phyloP scores from a whole-genome alignment of 1,140 invertebrate species.

The Centruroides sculpturatus region DNA sequence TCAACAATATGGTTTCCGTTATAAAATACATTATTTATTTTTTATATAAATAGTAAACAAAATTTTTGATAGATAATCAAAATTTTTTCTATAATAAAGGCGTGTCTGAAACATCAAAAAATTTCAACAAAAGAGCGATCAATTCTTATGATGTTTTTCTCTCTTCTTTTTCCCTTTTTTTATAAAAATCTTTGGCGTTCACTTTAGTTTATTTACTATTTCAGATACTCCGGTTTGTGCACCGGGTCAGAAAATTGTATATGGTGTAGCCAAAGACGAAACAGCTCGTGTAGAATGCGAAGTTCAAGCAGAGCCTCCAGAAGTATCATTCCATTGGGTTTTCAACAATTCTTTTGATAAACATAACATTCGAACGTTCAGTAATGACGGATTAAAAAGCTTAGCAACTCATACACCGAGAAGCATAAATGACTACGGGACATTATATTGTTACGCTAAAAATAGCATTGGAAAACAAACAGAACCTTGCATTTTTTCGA shows the following conservation, averaged over 20 bases:
- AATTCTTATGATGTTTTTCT: too few relatives aligned
- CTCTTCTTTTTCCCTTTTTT: too few relatives aligned
- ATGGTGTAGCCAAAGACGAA: constrained; percentile 66
- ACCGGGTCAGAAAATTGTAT: constrained; percentile 45
- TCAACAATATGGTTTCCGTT: too few relatives aligned
- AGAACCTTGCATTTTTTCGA: constrained; percentile 22
- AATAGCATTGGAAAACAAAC: constrained; percentile 21
- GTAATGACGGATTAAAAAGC: constrained; percentile 7
- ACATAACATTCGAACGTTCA: constrained; percentile 45
- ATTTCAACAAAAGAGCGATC: too few relatives aligned
- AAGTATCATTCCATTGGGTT: constrained; percentile 21
- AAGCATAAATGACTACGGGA: constrained; percentile 20
- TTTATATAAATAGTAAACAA: too few relatives aligned
- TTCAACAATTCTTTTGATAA: constrained; percentile 33
- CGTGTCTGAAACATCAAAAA: too few relatives aligned
- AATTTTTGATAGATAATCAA: too few relatives aligned
- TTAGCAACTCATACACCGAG: constrained; percentile 19
- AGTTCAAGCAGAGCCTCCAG: constrained; percentile 63
- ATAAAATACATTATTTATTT: too few relatives aligned
- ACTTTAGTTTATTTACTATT: too few relatives aligned
- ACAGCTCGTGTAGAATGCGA: constrained; percentile 66
- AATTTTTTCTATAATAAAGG: too few relatives aligned
- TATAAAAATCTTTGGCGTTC: too few relatives aligned
- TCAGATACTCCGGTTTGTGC: constrained; percentile 42
- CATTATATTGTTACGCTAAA: constrained; percentile 22